Conservation (phyloP, 1,140 invertebrate species). For the Archivesica marissinica region DNA sequence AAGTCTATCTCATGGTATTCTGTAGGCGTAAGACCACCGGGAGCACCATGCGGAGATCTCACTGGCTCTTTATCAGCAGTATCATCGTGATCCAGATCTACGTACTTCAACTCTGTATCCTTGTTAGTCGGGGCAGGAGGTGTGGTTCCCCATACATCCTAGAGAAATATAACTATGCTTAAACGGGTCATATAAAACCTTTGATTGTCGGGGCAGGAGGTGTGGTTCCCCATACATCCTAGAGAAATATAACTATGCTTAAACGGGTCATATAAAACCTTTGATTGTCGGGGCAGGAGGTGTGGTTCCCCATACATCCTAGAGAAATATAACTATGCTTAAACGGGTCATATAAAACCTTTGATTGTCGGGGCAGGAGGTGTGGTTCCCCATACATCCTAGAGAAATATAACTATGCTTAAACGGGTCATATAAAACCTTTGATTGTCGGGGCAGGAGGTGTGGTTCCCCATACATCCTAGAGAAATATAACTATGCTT, state of each 20-base stretch:
- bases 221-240: constrained; percentile 54
- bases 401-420: constrained; percentile 29
- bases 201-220: constrained; percentile 60
- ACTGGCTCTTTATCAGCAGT: constrained; percentile 47
- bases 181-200: no score
- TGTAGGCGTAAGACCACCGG: constrained; percentile 8
- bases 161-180: constrained; percentile 29
- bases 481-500: no score
- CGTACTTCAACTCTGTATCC: constrained; percentile 63
- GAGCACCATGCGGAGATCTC: constrained; percentile 33
- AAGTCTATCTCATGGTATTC: constrained; percentile 67
- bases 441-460: no score
- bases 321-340: constrained; percentile 29
- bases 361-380: constrained; percentile 60
- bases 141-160: constrained; percentile 54
- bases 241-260: constrained; percentile 29
- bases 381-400: constrained; percentile 54
- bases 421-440: no score
- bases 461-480: no score
- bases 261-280: no score
- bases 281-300: constrained; percentile 60
- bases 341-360: no score
- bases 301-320: constrained; percentile 54
- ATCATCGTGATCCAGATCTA: constrained; percentile 60
- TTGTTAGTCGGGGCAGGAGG: constrained; percentile 61